Base-by-base conservation (phyloP, 2,888 invertebrate species). In the Lasioglossum vierecki region DNA sequence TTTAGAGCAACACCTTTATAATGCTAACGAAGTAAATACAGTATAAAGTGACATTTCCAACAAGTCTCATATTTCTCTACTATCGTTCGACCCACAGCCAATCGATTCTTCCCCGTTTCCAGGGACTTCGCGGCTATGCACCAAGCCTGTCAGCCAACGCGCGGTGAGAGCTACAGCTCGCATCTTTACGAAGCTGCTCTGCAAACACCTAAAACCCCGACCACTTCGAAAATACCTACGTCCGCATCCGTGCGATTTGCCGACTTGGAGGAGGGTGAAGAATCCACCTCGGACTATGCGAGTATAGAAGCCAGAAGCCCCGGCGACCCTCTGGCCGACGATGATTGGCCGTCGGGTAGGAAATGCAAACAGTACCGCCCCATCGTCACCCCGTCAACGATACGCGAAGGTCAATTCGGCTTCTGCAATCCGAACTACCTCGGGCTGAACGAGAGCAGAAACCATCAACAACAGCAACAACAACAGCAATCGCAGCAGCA, bases 371-470 rank as follows among this genome's bases (percentile, higher is more conserved):
- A 92, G 71, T 88, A 91, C 63, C 91, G 92, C 3, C 84, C 89
- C 0, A 88, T 90, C 26, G 84, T 90, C 2, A 92, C 93, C 0
- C 80, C 92, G 72, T 89, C 94, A 90, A 91, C 92, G 82, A 91
- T 94, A 88, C 92, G 94, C 39, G 96, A 95, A 73, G 96, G 96
- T 1, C 96, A 96, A 11, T 96, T 96, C 81, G 97, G 97, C 1
- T 97, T 97, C 94, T 97, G 97, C 92, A 97, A 97, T 94, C 97
- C 97, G 6, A 97, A 97, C 94, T 97, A 97, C 92, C 94, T 97
- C 88, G 97, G 97, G 0, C 96, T 97, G 9, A 97, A 97, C 89
- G 96, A 96, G 70, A 95, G 95, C 86, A 93, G 94, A 1, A 87
- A 39, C 39, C 80, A 86, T 30, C 82, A 87, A 49, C 76, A 91